Base-by-base conservation (phyloP, 2,888 invertebrate genomes). In the Standfussiana lucernea region DNA sequence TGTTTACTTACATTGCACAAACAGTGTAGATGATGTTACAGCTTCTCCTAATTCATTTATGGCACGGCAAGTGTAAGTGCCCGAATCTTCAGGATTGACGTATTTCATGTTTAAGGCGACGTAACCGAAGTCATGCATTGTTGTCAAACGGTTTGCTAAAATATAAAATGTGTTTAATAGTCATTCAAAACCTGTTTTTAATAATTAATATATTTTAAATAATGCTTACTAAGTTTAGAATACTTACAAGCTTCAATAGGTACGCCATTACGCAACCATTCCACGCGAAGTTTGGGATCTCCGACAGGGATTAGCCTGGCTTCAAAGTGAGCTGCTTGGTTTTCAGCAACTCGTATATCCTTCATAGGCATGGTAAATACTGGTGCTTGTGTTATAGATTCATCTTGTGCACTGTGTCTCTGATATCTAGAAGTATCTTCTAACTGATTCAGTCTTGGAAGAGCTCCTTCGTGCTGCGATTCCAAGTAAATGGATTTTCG, bases 41-140 rank as follows among this genome's bases (percentile, higher is more conserved):
- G 99, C 99, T 97, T 99, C 99, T 76, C 99, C 99, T 75, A 99
- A 97, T 88, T 99, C 99, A 91, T 99, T 99, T 18, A 98, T 97
- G 59, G 99, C 99, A 77, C 99, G 98, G 93, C 99, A 99, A 4
- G 99, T 99, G 94, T 99, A 99, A 59, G 99, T 99, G 66, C 99
- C 99, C 3, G 99, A 99, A 95, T 99, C 99, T 95, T 99, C 99
- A 37, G 99, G 99, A 92, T 98, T 98, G 0, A 99, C 99, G 90
- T 99, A 99, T 93, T 99, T 99, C 98, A 99, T 98, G 90, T 99
- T 99, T 32, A 99, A 97, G 59, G 99, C 99, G 42, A 99, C 99
- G 93, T 99, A 99, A 69, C 99, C 99, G 93, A 99, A 99, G 94
- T 99, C 99, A 93, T 99, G 99, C 98, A 99, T 99, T 18, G 99